These are phyloP conservation scores for Acanthis flammea DNA, from an alignment of 2,797 vertebrate species.

Conservation along the genomic window DNA sequence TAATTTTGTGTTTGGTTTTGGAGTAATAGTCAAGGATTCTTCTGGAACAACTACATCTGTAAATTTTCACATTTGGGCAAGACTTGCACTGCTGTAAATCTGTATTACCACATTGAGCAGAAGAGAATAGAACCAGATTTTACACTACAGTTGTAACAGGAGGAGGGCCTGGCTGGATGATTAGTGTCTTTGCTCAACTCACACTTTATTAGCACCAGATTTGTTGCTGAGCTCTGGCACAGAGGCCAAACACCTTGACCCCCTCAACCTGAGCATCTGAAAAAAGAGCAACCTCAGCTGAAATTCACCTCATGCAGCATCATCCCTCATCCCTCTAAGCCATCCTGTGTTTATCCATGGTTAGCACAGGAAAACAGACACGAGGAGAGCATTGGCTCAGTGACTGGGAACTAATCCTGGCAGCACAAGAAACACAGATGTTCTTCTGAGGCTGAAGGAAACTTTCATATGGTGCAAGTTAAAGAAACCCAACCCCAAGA, in stretches of 20 bases:
- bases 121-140: background rate
- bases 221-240: background rate
- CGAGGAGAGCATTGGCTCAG: rapidly evolving
- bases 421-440: background rate
- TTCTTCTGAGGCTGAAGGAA: background rate
- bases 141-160: background rate
- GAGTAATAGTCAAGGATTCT: background rate
- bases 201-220: background rate
- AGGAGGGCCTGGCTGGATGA: background rate
- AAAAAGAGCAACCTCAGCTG: background rate
- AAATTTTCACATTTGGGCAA: background rate
- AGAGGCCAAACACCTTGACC: background rate
- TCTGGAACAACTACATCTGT: background rate
- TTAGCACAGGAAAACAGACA: background rate
- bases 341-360: background rate
- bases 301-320: background rate
- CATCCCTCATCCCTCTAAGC: background rate
- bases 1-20: background rate
- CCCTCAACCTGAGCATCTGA: background rate
- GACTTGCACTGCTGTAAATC: background rate
- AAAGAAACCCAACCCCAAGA: background rate
- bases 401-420: background rate
- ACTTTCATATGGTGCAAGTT: background rate
- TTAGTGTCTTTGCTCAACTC: background rate
- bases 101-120: background rate